Evolutionary conservation across 2,113 vertebrate species (phyloP).

Genomic region (Tautogolabrus adspersus): DNA sequence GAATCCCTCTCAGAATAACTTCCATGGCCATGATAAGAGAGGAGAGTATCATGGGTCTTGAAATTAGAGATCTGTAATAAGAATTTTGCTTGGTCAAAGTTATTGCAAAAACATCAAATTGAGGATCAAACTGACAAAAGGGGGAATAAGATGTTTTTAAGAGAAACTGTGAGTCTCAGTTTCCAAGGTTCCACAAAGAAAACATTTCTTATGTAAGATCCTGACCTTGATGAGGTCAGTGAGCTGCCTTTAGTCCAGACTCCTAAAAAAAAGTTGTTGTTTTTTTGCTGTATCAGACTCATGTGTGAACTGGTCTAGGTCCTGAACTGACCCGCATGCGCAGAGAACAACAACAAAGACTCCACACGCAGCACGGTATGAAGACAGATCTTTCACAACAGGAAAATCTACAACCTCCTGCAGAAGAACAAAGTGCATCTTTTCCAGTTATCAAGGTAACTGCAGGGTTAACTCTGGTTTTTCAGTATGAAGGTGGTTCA

Average conservation of each 20-base stretch:
- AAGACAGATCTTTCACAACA: no score
- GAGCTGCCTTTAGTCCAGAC: background rate
- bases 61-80: background rate
- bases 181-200: constrained; percentile 5
- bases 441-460: no score
- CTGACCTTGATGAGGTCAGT: constrained; percentile 4
- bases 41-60: constrained; percentile 21
- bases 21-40: constrained; percentile 39
- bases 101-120: background rate
- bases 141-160: background rate
- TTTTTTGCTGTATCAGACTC: no score
- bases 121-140: constrained; percentile 1
- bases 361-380: no score
- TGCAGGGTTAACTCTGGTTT: no score
- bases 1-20: constrained; percentile 60
- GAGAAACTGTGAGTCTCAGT: background rate
- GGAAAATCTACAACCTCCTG: no score
- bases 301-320: no score
- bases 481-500: no score
- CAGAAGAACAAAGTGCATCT: no score
- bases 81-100: background rate
- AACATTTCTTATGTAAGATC: constrained; percentile 5
- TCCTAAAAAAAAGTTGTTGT: no score
- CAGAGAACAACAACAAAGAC: no score
- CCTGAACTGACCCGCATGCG: no score